Percentiles rank a stretch among this genome's conserved stretches.
phyloP scores from a whole-genome alignment of 2,797 vertebrate species.

The Syngnathus acus region DNA sequence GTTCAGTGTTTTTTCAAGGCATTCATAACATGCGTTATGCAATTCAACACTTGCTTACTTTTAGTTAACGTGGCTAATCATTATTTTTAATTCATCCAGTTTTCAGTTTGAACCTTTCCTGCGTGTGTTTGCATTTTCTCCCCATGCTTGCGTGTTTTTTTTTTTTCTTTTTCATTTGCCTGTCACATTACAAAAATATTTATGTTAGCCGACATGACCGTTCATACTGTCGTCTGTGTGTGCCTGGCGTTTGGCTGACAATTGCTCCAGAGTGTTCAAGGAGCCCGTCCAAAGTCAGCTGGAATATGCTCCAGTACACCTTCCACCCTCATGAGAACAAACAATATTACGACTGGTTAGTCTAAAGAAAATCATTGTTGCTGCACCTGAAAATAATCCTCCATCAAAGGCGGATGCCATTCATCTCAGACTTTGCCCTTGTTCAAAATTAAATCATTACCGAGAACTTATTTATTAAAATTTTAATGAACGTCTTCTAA shows the following conservation, averaged over 20 bases:
- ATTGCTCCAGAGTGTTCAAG: too few relatives aligned
- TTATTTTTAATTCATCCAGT: background rate
- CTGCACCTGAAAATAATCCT: background rate
- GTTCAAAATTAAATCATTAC: constrained; percentile 2
- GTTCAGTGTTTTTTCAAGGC: background rate
- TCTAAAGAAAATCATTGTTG: background rate
- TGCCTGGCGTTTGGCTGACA: too few relatives aligned
- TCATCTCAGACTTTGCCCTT: background rate
- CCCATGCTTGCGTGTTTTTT: too few relatives aligned
- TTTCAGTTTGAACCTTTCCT: too few relatives aligned
- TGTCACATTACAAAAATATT: too few relatives aligned
- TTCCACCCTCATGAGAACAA: background rate
- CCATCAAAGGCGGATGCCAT: background rate
- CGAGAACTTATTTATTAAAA: background rate
- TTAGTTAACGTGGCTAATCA: background rate
- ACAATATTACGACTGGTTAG: background rate
- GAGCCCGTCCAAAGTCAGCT: too few relatives aligned
- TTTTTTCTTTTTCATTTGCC: too few relatives aligned
- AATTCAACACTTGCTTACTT: background rate
- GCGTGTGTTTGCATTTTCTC: too few relatives aligned
- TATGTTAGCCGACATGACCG: too few relatives aligned
- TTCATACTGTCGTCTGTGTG: too few relatives aligned
- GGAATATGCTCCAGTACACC: background rate
- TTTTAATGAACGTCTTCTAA: constrained; percentile 2
- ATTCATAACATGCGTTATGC: background rate